phyloP scores from a whole-genome alignment of 2,113 vertebrate species.

The Piliocolobus tephrosceles region DNA sequence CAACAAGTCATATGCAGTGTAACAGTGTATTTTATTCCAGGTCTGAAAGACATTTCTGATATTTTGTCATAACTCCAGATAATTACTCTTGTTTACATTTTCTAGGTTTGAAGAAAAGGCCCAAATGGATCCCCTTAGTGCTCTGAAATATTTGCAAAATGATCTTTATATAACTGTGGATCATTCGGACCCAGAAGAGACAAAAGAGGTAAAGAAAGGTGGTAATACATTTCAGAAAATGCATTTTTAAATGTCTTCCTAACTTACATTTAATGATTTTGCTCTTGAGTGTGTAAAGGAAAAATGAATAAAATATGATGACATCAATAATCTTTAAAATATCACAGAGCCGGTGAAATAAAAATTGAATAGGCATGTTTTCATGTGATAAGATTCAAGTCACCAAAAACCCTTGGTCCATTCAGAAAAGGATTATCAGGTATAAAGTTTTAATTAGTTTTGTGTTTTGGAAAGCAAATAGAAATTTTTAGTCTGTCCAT shows the following conservation, averaged over 20 bases:
- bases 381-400: not conserved
- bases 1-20: not conserved
- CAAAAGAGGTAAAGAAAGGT: conserved; percentile 92
- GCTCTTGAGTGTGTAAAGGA: conserved; percentile 38
- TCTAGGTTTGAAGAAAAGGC: conserved; percentile 98
- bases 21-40: not conserved
- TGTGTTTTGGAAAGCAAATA: conserved; percentile 11
- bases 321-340: conserved; percentile 25
- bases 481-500: not conserved
- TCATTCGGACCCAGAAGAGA: conserved; percentile 97
- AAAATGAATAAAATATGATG: conserved; percentile 29
- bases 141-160: conserved; percentile 98
- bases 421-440: not conserved
- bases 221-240: not conserved
- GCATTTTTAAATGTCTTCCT: not conserved
- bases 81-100: conserved; percentile 48
- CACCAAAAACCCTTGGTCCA: not conserved
- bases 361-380: conserved; percentile 25
- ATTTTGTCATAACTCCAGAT: conserved; percentile 14
- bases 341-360: not conserved
- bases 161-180: conserved; percentile 98
- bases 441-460: conserved; percentile 47
- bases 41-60: conserved; percentile 12
- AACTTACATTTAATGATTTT: not conserved
- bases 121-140: conserved; percentile 95